Conservation (phyloP, 2,797 vertebrate species). For the Phyllotis vaccarum region DNA sequence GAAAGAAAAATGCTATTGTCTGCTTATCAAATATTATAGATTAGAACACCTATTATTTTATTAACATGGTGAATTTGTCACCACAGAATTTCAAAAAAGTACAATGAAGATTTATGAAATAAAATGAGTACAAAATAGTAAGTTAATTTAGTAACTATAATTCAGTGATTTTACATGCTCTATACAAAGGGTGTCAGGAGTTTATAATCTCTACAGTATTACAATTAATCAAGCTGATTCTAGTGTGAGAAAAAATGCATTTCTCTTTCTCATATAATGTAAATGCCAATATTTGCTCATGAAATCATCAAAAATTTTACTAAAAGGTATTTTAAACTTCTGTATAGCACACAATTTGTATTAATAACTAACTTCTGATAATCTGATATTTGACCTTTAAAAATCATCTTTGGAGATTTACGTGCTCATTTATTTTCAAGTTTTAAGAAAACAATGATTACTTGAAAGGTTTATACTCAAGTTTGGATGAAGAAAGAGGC, state of each 20-base stretch:
- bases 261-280: background rate
- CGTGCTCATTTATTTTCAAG: background rate
- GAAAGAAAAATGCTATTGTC: background rate
- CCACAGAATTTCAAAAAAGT: background rate
- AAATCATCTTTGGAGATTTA: background rate
- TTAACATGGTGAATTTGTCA: background rate
- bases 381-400: conserved; percentile 21
- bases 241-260: background rate
- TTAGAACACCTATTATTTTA: background rate
- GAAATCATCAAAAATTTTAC: background rate
- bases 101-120: background rate
- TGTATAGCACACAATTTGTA: background rate
- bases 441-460: background rate
- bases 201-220: background rate
- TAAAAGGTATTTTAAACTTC: background rate
- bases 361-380: conserved; percentile 50
- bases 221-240: background rate
- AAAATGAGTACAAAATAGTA: background rate
- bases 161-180: background rate
- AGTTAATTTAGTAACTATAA: background rate
- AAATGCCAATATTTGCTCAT: background rate
- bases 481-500: accelerated
- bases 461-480: background rate
- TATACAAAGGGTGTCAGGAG: background rate
- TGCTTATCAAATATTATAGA: background rate